Evolutionary conservation across 1,140 invertebrate genomes (phyloP).

Genomic region (Pteromalus puparum): DNA sequence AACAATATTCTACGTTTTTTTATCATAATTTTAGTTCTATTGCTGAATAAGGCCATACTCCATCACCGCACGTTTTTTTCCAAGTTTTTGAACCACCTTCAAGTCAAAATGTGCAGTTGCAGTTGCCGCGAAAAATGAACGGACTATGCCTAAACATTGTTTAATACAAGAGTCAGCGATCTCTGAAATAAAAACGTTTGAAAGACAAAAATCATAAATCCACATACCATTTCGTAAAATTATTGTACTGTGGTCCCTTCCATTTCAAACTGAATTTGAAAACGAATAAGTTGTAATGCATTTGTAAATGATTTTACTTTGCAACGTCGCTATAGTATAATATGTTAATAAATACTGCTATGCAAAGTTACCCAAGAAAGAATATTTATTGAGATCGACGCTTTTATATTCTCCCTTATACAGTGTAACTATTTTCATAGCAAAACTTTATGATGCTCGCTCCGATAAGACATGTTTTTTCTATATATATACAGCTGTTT

Average conservation of each 20-base stretch:
- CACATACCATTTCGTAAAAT: constrained; percentile 39
- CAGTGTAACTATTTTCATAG: constrained; percentile 18
- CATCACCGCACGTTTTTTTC: constrained; percentile 27
- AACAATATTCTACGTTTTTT: not conserved
- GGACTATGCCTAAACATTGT: not conserved
- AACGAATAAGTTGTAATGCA: constrained; percentile 24
- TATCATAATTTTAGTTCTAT: constrained; percentile 29
- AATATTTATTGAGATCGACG: constrained; percentile 33
- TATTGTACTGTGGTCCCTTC: constrained; percentile 62
- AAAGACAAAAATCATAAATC: constrained; percentile 52
- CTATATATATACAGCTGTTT: constrained; percentile 29
- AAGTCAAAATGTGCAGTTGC: constrained; percentile 17
- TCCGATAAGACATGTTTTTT: constrained; percentile 24
- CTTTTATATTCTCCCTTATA: not conserved
- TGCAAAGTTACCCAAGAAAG: constrained; percentile 18
- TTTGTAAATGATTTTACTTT: constrained; percentile 29
- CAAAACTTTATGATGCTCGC: constrained; percentile 37
- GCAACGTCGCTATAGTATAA: not conserved
- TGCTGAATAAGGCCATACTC: constrained; percentile 45
- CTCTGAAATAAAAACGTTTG: not conserved
- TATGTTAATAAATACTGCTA: constrained; percentile 24
- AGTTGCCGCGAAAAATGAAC: constrained; percentile 24
- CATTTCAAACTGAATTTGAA: constrained; percentile 51
- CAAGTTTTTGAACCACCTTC: not conserved
- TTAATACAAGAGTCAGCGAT: constrained; percentile 19